A percentile compares a stretch with the other conserved stretches of the same genome.
Conservation (phyloP, 2,113 vertebrate genomes). For the Pantherophis guttatus region DNA sequence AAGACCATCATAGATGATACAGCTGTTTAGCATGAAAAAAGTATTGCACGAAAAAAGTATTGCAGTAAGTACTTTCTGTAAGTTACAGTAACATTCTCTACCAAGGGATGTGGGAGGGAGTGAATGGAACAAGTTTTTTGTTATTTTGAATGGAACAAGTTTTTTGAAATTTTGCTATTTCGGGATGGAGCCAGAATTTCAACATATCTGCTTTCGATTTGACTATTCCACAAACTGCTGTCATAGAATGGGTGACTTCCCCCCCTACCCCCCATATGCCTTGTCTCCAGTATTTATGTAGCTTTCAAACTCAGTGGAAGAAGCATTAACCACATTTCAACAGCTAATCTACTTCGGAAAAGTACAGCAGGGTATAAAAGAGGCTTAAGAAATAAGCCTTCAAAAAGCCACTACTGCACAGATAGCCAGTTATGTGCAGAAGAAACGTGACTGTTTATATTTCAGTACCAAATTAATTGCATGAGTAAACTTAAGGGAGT, state of each 20-base stretch:
- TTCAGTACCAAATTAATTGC: background rate
- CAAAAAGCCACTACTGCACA: slow-evolving; percentile 22
- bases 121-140: too few relatives aligned
- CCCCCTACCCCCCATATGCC: background rate
- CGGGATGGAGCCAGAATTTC: background rate
- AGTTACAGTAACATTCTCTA: background rate
- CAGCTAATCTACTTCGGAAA: background rate
- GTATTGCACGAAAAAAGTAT: slow-evolving; percentile 8
- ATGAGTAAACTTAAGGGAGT: background rate
- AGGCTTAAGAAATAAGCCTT: background rate
- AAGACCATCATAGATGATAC: background rate
- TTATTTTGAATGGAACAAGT: too few relatives aligned
- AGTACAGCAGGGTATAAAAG: background rate
- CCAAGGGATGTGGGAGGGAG: background rate
- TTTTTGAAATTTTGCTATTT: background rate
- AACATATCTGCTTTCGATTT: background rate
- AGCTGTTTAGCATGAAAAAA: slow-evolving; percentile 7
- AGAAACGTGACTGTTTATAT: background rate
- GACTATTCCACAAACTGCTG: slow-evolving; percentile 3
- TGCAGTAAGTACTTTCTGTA: background rate
- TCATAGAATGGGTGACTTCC: background rate
- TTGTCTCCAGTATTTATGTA: slow-evolving; percentile 32
- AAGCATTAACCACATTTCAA: background rate
- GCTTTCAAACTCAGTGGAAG: slow-evolving; percentile 4
- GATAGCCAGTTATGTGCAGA: background rate